Base-by-base conservation (phyloP, 2,888 invertebrate species). In the Phasia obesa region DNA sequence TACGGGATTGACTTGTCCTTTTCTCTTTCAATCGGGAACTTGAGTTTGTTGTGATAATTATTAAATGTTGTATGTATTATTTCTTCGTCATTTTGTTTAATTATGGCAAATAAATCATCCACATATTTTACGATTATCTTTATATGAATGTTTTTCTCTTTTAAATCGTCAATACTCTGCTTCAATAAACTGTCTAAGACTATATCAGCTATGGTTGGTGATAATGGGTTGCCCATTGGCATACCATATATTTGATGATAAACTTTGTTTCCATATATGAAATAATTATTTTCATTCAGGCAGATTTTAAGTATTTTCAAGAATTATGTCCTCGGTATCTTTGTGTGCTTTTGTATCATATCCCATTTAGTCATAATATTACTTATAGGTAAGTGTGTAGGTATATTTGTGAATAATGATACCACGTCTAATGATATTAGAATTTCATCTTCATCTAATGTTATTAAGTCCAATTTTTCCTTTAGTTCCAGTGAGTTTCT, bases 401-500 rank as follows among this genome's bases (percentile, higher is more conserved):
- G 17, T 47, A 47, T 47, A 13, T 17, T 47, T 4, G 47, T 47
- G 17, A 47, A 47, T 47, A 47, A 19, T 17, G 47, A 47, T 47
- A 47, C 47, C 19, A 47, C 47, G 31, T 31, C 31, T 31, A 31
- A 31, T 38, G 38, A 38, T 38, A 38, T 15, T 15, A 38, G 13
- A 38, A 38, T 15, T 15, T 38, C 42, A 44, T 62, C 11, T 42
- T 44, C 13, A 9, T 31, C 31, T 9, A 31, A 4, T 31, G 5
- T 31, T 31, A 31, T 31, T 31, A 31, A 31, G 31, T 62, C n/a
- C 15, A 62, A 6, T 25, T 62, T 44, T 2, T 11, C 11, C 42
- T 62, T 44, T 2, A 62, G 21, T 44, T 62, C 38, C 15, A 44
- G 1, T 15, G 44, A 42, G 21, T 62, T 44, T 44, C 42, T 21